A percentile compares a stretch with the other conserved stretches of the same genome.
phyloP scores from a whole-genome alignment of 2,888 invertebrate species.

The Tuta absoluta region DNA sequence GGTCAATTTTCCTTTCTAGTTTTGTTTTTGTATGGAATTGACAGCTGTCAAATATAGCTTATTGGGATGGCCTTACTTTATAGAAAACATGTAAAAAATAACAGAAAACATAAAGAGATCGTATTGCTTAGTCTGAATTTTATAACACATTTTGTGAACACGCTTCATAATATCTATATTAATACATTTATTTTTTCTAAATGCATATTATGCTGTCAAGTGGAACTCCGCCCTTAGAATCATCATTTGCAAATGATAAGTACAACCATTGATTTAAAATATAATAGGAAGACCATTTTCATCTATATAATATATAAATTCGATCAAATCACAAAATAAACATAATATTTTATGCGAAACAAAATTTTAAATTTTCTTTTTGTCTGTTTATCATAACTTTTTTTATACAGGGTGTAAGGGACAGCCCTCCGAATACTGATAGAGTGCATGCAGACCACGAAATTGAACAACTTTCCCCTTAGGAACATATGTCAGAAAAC shows the following conservation, averaged over 20 bases:
- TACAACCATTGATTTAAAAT: neutral
- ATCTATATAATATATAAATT: neutral
- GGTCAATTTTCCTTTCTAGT: too few species aligned
- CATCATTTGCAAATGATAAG: neutral
- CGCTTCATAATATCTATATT: too few species aligned
- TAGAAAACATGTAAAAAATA: neutral
- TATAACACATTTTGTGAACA: neutral
- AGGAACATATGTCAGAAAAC: too few species aligned
- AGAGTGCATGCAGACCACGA: too few species aligned
- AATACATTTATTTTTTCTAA: neutral
- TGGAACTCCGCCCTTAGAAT: conserved; percentile 3
- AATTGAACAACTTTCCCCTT: too few species aligned
- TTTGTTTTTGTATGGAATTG: too few species aligned
- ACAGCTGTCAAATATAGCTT: too few species aligned
- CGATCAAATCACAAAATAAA: neutral
- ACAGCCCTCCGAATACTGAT: too few species aligned
- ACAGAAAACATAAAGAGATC: neutral
- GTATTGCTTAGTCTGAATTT: neutral
- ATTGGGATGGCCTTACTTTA: too few species aligned
- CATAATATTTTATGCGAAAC: neutral
- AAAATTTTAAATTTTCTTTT: neutral
- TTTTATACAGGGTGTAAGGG: too few species aligned
- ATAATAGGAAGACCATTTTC: neutral
- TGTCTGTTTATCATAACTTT: neutral
- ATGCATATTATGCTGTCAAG: neutral